Evolutionary conservation across 2,888 invertebrate genomes (phyloP).

Genomic region (Lasius fuliginosus): DNA sequence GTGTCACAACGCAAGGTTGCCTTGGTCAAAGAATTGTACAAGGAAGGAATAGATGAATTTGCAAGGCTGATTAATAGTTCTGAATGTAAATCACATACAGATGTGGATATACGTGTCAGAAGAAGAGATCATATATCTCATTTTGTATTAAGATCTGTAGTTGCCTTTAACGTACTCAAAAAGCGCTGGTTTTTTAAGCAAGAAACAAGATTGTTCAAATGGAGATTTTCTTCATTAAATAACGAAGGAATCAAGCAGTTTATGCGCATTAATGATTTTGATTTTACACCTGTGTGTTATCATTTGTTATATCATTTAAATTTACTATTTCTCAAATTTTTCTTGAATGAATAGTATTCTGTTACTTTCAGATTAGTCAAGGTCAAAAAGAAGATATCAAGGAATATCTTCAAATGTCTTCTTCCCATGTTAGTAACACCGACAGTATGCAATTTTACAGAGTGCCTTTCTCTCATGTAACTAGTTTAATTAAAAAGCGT

Average conservation of each 20-base stretch:
- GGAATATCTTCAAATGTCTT: slow-evolving; percentile 85
- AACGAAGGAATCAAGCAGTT: slow-evolving; percentile 90
- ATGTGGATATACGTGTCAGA: slow-evolving; percentile 89
- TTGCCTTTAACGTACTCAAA: slow-evolving; percentile 95
- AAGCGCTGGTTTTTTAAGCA: slow-evolving; percentile 95
- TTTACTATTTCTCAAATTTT: slow-evolving; percentile 40
- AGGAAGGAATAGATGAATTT: slow-evolving; percentile 49
- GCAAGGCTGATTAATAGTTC: slow-evolving; percentile 87
- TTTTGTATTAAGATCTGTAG: slow-evolving; percentile 96
- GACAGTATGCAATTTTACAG: slow-evolving; percentile 91
- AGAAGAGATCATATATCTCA: slow-evolving; percentile 96
- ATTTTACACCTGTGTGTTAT: slow-evolving; percentile 87
- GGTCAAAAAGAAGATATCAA: slow-evolving; percentile 90
- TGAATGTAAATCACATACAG: slow-evolving; percentile 87
- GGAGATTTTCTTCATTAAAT: slow-evolving; percentile 90
- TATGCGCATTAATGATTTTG: slow-evolving; percentile 90
- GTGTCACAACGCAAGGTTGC: slow-evolving; percentile 22
- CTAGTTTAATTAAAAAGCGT: slow-evolving; percentile 93
- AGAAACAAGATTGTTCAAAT: slow-evolving; percentile 96
- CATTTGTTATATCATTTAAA: not conserved
- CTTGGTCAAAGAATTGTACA: slow-evolving; percentile 36
- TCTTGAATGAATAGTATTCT: slow-evolving; percentile 12
- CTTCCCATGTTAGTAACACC: slow-evolving; percentile 86
- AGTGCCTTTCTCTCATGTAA: slow-evolving; percentile 94
- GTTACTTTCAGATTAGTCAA: slow-evolving; percentile 87